Evolutionary conservation across 2,797 vertebrate genomes (phyloP).

Genomic region (Molossus alvarezi): DNA sequence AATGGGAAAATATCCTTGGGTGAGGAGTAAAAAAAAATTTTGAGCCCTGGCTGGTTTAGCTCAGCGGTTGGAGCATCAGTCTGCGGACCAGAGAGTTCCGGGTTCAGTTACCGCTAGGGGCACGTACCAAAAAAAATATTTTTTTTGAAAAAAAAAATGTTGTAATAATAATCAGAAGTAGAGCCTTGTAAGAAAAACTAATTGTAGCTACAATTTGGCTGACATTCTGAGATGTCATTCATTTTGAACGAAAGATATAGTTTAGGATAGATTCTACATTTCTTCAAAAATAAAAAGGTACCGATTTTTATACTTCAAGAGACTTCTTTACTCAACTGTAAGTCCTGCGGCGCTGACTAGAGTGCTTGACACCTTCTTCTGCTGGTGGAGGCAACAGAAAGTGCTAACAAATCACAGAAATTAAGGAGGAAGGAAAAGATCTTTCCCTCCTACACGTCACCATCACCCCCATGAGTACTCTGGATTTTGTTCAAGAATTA

Average conservation of each 20-base stretch:
- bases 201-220: neutral
- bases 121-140: no score
- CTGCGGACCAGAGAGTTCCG: no score
- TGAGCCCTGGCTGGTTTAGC: no score
- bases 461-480: no score
- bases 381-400: neutral
- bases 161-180: neutral
- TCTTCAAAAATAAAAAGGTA: neutral
- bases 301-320: neutral
- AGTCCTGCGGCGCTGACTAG: no score
- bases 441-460: neutral
- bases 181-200: neutral
- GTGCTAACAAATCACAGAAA: neutral
- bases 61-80: no score
- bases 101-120: no score
- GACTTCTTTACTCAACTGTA: neutral
- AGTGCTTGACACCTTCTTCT: neutral
- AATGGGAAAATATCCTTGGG: no score
- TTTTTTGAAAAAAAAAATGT: no score
- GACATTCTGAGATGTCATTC: neutral
- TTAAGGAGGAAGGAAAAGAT: neutral
- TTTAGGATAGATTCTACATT: neutral
- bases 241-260: neutral
- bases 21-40: no score
- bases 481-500: neutral